Evolutionary conservation across 2,113 vertebrate genomes (phyloP).

Genomic region (Ammospiza caudacuta): DNA sequence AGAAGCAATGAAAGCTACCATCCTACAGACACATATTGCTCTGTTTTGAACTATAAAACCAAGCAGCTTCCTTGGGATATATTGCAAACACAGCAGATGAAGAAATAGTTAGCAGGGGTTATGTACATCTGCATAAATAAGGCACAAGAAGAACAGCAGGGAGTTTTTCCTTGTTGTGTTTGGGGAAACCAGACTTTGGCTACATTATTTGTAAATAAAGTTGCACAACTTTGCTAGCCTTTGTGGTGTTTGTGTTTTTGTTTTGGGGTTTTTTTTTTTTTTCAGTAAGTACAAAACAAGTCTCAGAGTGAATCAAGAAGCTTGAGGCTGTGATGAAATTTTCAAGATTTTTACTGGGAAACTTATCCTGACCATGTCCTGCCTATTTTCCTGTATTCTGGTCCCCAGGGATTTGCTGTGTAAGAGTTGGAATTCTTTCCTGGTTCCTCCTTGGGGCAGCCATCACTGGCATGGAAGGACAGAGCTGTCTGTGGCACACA

Average conservation of each 20-base stretch:
- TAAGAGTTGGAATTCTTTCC: not conserved
- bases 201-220: conserved; percentile 31
- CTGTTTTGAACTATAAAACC: not conserved
- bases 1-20: not conserved
- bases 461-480: not conserved
- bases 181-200: not conserved
- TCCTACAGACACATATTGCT: not conserved
- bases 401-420: not conserved
- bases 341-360: not conserved
- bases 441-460: not conserved
- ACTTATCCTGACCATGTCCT: not conserved
- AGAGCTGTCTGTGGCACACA: not conserved
- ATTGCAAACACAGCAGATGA: not conserved
- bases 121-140: not conserved
- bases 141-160: not conserved
- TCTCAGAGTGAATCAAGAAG: not conserved
- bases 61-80: not conserved
- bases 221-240: not conserved
- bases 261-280: not conserved
- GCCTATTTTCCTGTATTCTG: not conserved
- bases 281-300: not conserved
- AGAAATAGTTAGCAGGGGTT: not conserved
- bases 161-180: not conserved
- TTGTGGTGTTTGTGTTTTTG: not conserved
- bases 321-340: not conserved